phyloP scores from a whole-genome alignment of 1,140 invertebrate species.

The Ganaspis sp. region DNA sequence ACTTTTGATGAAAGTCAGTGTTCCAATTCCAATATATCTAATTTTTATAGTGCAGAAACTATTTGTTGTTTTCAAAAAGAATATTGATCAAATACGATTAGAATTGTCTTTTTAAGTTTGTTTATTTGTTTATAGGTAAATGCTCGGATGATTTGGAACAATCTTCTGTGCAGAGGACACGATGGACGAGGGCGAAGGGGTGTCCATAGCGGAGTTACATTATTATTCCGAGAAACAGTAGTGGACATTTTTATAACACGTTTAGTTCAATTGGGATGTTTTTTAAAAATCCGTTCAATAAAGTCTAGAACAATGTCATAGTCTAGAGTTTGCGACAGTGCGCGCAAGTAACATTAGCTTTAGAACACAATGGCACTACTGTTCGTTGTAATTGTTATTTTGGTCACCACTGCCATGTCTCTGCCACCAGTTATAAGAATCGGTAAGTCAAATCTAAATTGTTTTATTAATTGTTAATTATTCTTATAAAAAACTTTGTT shows the following conservation, averaged over 20 bases:
- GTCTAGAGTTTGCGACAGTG: conserved; percentile 60
- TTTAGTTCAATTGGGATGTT: conserved; percentile 52
- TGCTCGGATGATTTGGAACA: conserved; percentile 23
- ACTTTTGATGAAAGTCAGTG: too few relatives aligned
- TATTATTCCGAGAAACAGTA: conserved; percentile 60
- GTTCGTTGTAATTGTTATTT: conserved; percentile 73
- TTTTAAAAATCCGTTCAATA: conserved; percentile 52
- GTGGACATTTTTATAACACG: conserved; percentile 48
- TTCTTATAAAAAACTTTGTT: too few relatives aligned
- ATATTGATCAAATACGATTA: neutral
- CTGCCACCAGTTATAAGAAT: conserved; percentile 83
- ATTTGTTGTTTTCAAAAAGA: neutral
- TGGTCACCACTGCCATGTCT: conserved; percentile 74
- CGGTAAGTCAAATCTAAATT: conserved; percentile 75
- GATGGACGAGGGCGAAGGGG: conserved; percentile 51
- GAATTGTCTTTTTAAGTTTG: neutral
- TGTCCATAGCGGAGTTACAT: conserved; percentile 59
- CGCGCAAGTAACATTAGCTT: conserved; percentile 61
- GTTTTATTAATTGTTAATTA: too few relatives aligned
- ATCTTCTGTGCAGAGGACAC: conserved; percentile 33
- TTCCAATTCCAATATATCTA: too few relatives aligned
- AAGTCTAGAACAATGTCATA: conserved; percentile 68
- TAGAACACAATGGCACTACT: conserved; percentile 72
- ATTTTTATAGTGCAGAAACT: too few relatives aligned
- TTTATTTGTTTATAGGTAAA: conserved; percentile 43